Evolutionary conservation across 2,797 vertebrate species (phyloP), one percentile per base, ranked within the genome.

Genomic region (Chelon labrosus): DNA sequence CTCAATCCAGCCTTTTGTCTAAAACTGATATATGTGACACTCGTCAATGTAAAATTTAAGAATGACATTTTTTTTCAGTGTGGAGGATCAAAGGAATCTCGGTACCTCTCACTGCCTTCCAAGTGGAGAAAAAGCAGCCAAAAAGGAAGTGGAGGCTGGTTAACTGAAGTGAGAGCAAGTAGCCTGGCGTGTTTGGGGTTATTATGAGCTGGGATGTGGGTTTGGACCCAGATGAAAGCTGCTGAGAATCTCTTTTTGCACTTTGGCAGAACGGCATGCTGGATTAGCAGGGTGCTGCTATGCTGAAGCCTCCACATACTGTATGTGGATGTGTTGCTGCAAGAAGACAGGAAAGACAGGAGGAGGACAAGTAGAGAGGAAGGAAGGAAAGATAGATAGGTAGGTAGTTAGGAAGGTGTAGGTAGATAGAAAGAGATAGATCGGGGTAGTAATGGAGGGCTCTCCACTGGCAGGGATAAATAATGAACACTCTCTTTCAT

Each of bases 171-270:
- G 38, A 77, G 37, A 46, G 37, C 56, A 39, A 64, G 37, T 46
- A 56, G 50, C 59, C 58, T 58, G 37, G 47, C 57, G 69, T 68
- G 50, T 71, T 70, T 27, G 16, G 20, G 19, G 47, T 51, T 61
- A 63, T 63, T 66, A 61, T 12, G 54, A 38, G 38, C 55, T 55
- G 73, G 31, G 47, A 52, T 51, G 56, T 14, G 51, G 57, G 53
- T 75, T 79, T 79, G 76, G 64, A 65, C 49, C 38, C 17, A 31
- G 39, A 79, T 83, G 60, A 83, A 76, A 79, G 69, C 50, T 41
- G 50, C 59, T 47, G 46, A 25, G 16, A 53, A 27, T 65, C 39
- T 64, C 11, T 20, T 41, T 47, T 55, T n/a, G 0, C 20, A 53
- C 19, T 65, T 67, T 39, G 63, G 72, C 42, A 57, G 16, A 7